Base-by-base conservation (phyloP, 2,113 vertebrate genomes). In the Syngnathoides biaculeatus region DNA sequence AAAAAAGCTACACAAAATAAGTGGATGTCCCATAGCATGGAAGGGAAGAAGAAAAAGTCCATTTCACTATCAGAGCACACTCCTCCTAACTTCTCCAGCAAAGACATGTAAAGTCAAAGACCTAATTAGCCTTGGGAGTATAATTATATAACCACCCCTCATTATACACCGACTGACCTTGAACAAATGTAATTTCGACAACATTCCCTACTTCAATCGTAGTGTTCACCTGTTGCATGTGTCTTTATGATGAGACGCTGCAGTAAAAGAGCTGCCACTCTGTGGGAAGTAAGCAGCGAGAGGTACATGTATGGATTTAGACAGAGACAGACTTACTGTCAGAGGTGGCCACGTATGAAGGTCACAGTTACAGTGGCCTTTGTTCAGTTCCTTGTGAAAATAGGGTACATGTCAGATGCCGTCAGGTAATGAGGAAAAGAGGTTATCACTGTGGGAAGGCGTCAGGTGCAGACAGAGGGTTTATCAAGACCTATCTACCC, bases 391-490 rank as follows among this genome's bases (percentile, higher is more conserved):
- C 55, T 15, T 67, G 35, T 47, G 20, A 65, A 55, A 67, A 48
- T 2, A 64, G 38, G 50, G 17, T 43, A 40, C 43, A 60, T 67
- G 26, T 74, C 39, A 68, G 47, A 27, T 38, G 47, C 38, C 22
- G 19, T 50, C 52, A 15, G 9, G 8, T 45, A 64, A 68, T 45
- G 50, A 62, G 22, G 35, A 38, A 30, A 6, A n/a, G 55, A 30
- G 67, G 60, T 77, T 43, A 64, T 38, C 55, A 57, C 35, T 43
- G 52, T 58, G 63, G 59, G 20, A 47, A 59, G 64, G 38, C 67
- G 58, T 75, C 75, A 73, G 63, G 74, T 78, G 38, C 1, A 24
- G 71, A 82, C 67, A 58, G 65, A 17, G 47, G 57, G 39, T 68
- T 81, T 66, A 71, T 77, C 60, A 77, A 24, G 59, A 30, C 27